Base-by-base conservation (phyloP, 2,797 vertebrate species). In the Ptychadena robeensis region DNA sequence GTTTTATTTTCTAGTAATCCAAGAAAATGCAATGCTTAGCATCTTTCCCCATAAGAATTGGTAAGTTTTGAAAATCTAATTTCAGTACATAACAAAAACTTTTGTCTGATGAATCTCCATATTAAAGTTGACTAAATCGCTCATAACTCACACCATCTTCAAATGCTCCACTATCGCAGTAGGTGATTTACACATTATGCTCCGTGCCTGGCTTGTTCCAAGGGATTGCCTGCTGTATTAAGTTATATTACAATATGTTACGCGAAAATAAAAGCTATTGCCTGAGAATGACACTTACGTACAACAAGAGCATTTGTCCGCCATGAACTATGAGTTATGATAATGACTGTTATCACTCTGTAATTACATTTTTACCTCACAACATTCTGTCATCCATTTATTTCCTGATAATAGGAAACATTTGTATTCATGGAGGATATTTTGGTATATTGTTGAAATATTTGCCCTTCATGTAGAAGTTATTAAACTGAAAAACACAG, bases 271-370 rank as follows among this genome's bases (percentile, higher is more conserved):
- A 91, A 91, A 91, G 87, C 88, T 88, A 87, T 91, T 87, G 88
- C 87, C 87, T 91, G 87, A 87, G 90, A 91, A 90, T 88, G 89
- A 86, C 88, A 89, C 86, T 91, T 92, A 91, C 92, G 90, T 90
- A 90, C 91, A 92, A 91, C 63, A 87, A 92, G 87, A 90, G 64
- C 79, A 85, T 91, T 92, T 93, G 77, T 91, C 89, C 91, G 88
- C 88, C 81, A 88, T 86, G 87, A 87, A 87, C 87, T 75, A 82
- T 88, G 89, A 91, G 83, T 91, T 92, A 90, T 40, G 71, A 85
- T 90, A 91, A 93, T 89, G 87, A 88, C 89, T 91, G 85, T 90
- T 93, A 93, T 90, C 92, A 91, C 91, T 90, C 91, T 88, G 86
- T 88, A 94, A 91, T 93, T 93, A 92, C 86, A 89, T 91, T 83